These are phyloP conservation scores for Eulithis testata DNA, from an alignment of 2,888 invertebrate species.

Conservation along the genomic window DNA sequence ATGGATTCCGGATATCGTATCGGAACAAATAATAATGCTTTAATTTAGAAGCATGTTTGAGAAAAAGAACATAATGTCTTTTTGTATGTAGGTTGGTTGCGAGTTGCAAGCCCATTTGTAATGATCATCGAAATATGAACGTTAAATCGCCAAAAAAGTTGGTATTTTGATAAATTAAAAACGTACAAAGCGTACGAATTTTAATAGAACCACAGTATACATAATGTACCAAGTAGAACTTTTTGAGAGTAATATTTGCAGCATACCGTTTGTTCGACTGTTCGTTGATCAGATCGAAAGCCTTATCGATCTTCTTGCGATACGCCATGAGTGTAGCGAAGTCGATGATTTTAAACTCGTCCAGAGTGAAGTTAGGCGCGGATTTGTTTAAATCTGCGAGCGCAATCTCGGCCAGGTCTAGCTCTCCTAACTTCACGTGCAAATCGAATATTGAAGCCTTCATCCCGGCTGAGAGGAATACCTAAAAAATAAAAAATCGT, in stretches of 20 bases:
- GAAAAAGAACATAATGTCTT: too few species aligned
- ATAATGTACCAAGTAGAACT: too few species aligned
- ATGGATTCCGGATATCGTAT: too few species aligned
- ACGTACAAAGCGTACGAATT: too few species aligned
- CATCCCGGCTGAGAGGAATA: slow-evolving; percentile 87
- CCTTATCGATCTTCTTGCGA: slow-evolving; percentile 69
- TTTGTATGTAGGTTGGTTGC: too few species aligned
- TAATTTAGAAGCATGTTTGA: too few species aligned
- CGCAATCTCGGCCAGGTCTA: slow-evolving; percentile 80
- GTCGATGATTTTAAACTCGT: slow-evolving; percentile 87
- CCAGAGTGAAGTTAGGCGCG: slow-evolving; percentile 84
- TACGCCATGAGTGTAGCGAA: slow-evolving; percentile 85
- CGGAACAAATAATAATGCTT: too few species aligned
- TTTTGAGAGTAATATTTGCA: not conserved
- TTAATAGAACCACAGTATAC: too few species aligned
- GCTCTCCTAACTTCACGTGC: slow-evolving; percentile 82
- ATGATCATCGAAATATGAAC: too few species aligned
- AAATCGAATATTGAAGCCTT: slow-evolving; percentile 86
- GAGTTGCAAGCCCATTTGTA: too few species aligned
- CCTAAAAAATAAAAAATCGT: slow-evolving; percentile 48
- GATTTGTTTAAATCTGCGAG: slow-evolving; percentile 80
- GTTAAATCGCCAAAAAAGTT: too few species aligned
- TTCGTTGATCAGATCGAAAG: slow-evolving; percentile 76
- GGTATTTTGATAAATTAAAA: too few species aligned
- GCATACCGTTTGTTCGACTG: slow-evolving; percentile 75